Base-by-base conservation (phyloP, 2,888 invertebrate genomes). In the Saturnia pavonia region DNA sequence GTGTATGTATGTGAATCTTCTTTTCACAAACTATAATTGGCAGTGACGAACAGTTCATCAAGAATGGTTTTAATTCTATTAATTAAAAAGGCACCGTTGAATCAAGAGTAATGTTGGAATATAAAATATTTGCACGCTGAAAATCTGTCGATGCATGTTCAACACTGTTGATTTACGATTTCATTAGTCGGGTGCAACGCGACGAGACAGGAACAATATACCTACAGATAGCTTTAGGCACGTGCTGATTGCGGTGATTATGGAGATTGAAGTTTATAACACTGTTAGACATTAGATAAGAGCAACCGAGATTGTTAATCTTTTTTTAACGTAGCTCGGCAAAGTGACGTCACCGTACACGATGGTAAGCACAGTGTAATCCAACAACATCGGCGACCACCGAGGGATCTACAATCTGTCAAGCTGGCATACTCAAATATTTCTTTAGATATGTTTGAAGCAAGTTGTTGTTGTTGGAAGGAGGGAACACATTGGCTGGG, bases 121-220 rank as follows among this genome's bases (percentile, higher is more conserved):
- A 86, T 80, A 85, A 85, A 88, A 89, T 87, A 86, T 86, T 87
- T 85, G 78, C 80, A 78, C 80, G 79, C 80, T 82, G 85, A 80
- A 86, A 88, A 88, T 88, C 87, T 87, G 89, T 90, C 89, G 88
- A 89, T 88, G 87, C 85, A 83, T 80, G 85, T 80, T 82, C 84
- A 83, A 78, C 80, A 74, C 77, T 84, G 89, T 90, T 91, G 91
- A 92, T 91, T 91, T 91, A 92, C 88, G 89, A 90, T 91, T 91
- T 91, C 91, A 91, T 91, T 91, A 90, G 88, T 88, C 85, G 83
- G 82, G 78, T 82, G 80, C 80, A 79, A 76, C 77, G 78, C 81
- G 85, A 83, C 83, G 84, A 82, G 80, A 83, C 82, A 82, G 82
- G 76, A 82, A 83, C 86, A 85, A 84, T 83, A 80, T 79, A 74